Conservation (phyloP, 2,113 vertebrate species). For the Myiopsitta monachus region DNA sequence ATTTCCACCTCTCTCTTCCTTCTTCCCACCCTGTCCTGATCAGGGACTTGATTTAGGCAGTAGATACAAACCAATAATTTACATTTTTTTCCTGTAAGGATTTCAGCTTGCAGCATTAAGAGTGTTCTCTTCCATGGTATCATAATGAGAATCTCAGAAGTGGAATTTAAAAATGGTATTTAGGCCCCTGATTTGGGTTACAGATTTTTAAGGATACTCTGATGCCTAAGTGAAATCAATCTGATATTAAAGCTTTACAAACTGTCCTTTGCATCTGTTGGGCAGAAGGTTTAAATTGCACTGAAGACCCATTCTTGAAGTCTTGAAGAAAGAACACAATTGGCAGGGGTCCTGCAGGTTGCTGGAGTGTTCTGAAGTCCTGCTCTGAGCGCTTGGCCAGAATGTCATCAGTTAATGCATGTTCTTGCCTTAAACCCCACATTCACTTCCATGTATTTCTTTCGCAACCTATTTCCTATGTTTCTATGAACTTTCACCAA, state of each 20-base stretch:
- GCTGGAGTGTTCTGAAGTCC: background rate
- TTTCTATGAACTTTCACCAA: background rate
- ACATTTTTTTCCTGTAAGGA: background rate
- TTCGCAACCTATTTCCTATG: background rate
- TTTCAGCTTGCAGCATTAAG: background rate
- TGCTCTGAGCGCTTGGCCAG: background rate
- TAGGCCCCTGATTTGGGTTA: background rate
- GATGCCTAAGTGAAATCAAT: background rate
- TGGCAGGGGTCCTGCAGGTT: background rate
- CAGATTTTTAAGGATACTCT: background rate
- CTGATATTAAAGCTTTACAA: background rate
- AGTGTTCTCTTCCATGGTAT: background rate
- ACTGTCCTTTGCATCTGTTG: background rate
- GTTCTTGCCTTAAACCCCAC: background rate
- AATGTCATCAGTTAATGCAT: background rate
- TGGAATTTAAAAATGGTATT: background rate
- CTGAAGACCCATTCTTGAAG: background rate
- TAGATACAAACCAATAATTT: background rate
- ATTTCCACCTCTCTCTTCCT: background rate
- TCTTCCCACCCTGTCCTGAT: background rate
- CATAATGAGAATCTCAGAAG: background rate
- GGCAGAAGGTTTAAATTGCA: background rate
- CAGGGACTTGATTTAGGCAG: background rate
- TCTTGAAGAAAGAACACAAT: background rate
- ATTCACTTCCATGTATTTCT: fast-evolving